Percentiles rank a stretch among this genome's conserved stretches.
Conservation (phyloP, 2,113 vertebrate genomes). For the Leucosticte australis region DNA sequence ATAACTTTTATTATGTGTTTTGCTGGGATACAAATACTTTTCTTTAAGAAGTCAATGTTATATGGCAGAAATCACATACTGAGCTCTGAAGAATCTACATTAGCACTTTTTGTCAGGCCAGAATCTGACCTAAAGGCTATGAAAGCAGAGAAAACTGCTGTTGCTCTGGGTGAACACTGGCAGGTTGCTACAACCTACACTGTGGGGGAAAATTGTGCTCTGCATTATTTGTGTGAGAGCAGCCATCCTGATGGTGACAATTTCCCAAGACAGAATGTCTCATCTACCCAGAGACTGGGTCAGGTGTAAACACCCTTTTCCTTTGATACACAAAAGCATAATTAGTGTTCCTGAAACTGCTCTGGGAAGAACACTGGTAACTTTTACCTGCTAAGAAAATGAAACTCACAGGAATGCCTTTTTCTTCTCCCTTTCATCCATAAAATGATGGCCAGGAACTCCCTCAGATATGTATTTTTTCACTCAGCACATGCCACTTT, state of each 20-base stretch:
- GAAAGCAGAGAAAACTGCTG: background rate
- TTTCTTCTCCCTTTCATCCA: background rate
- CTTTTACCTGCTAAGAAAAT: background rate
- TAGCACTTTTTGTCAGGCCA: background rate
- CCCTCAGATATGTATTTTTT: conserved; percentile 13
- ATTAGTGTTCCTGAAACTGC: background rate
- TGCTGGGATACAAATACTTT: background rate
- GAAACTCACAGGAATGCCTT: background rate
- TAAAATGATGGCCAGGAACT: background rate
- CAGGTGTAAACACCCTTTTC: background rate
- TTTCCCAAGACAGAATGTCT: background rate
- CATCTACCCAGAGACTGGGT: background rate
- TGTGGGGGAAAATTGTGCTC: background rate
- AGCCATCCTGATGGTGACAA: background rate
- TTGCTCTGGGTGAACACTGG: background rate
- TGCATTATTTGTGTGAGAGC: background rate
- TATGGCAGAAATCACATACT: background rate
- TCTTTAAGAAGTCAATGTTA: background rate
- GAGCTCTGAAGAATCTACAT: background rate
- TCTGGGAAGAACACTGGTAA: background rate
- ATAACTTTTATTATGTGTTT: background rate
- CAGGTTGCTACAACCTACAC: background rate
- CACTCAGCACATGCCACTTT: background rate
- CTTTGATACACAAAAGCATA: background rate
- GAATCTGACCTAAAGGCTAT: background rate